These are phyloP conservation scores for Callyntrura sp. DNA, from an alignment of 2,888 invertebrate species.

Conservation along the genomic window DNA sequence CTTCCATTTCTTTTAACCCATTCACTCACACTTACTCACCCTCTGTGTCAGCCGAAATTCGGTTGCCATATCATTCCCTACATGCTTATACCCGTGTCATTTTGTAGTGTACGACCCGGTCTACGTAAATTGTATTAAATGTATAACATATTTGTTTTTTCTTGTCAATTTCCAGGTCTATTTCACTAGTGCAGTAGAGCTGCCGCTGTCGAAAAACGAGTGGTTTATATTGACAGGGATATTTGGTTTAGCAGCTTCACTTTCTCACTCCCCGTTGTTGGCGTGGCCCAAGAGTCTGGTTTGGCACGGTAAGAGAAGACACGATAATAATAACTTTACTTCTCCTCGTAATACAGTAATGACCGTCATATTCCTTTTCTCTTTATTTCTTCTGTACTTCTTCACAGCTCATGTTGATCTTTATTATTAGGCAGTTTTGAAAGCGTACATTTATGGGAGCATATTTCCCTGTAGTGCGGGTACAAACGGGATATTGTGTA, in stretches of 20 bases:
- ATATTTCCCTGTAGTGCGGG: neutral
- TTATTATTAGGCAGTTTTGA: neutral
- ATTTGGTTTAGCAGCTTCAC: conserved; percentile 42
- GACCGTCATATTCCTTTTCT: conserved; percentile 11
- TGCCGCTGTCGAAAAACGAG: conserved; percentile 41
- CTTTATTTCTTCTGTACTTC: neutral
- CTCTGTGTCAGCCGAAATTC: neutral
- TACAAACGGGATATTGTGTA: neutral
- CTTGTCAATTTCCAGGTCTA: conserved; percentile 31
- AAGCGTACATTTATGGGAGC: neutral
- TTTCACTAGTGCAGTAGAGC: neutral
- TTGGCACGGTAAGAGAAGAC: conserved; percentile 44
- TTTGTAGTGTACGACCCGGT: neutral
- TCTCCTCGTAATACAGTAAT: neutral
- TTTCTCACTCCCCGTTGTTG: conserved; percentile 9
- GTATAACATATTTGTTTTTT: conserved; percentile 16
- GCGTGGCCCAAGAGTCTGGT: conserved; percentile 18
- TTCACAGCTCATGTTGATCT: neutral
- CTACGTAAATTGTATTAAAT: conserved; percentile 3
- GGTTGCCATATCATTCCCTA: too few species aligned
- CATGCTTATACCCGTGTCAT: neutral
- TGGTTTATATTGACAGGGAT: conserved; percentile 64
- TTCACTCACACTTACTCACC: neutral
- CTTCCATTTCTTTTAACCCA: neutral
- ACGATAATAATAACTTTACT: conserved; percentile 5